phyloP scores from a whole-genome alignment of 1,140 invertebrate species.

The Drosophila miranda region DNA sequence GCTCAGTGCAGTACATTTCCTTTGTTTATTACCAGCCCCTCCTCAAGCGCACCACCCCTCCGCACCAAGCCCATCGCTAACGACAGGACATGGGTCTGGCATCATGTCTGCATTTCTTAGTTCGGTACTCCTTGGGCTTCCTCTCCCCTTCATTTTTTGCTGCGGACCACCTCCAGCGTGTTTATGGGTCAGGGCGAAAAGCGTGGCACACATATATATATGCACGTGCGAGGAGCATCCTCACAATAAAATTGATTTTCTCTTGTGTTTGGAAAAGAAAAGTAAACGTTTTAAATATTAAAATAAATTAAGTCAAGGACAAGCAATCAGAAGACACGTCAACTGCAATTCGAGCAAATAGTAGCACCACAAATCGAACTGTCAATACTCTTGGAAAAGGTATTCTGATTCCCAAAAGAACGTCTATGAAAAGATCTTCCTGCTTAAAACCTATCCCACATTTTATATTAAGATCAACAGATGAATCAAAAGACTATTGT shows the following conservation, averaged over 20 bases:
- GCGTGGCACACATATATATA: slow-evolving; percentile 19
- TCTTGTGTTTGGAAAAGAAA: not conserved
- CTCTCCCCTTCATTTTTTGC: not conserved
- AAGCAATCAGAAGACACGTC: slow-evolving; percentile 16
- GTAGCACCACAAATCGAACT: not conserved
- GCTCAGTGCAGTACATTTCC: slow-evolving; percentile 57
- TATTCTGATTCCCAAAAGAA: too few relatives aligned
- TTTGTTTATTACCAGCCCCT: slow-evolving; percentile 63
- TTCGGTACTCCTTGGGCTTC: slow-evolving; percentile 3
- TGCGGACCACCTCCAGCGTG: too few relatives aligned
- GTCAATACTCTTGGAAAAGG: too few relatives aligned
- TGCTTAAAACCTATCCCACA: not conserved
- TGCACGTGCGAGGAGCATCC: slow-evolving; percentile 15
- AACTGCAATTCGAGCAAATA: slow-evolving; percentile 8
- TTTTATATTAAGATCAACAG: too few relatives aligned
- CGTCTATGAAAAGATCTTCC: too few relatives aligned
- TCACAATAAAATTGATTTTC: slow-evolving; percentile 4
- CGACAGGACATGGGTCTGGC: slow-evolving; percentile 47
- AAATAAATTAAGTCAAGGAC: slow-evolving; percentile 43
- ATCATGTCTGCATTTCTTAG: slow-evolving; percentile 35
- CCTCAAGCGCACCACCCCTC: slow-evolving; percentile 1
- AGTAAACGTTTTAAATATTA: slow-evolving; percentile 44
- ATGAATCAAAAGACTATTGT: too few relatives aligned
- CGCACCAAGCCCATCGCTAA: slow-evolving; percentile 21
- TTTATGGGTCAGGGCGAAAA: slow-evolving; percentile 40